These are phyloP conservation scores for Fragum sueziense DNA, from an alignment of 2,888 invertebrate species.

Conservation along the genomic window DNA sequence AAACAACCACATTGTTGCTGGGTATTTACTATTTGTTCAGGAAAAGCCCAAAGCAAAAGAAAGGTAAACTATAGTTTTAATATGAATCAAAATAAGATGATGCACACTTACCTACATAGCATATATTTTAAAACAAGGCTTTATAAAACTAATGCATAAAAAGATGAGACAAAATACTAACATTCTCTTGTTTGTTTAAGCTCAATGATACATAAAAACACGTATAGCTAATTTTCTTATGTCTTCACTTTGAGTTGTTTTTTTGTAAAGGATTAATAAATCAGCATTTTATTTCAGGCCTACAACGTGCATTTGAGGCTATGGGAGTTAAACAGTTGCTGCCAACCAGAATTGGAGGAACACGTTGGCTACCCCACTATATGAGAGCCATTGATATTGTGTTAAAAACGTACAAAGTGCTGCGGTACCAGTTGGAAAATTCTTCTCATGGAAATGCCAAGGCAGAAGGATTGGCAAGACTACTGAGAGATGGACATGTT, in stretches of 20 bases:
- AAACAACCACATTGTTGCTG: neutral
- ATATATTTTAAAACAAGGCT: neutral
- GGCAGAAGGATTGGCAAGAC: conserved; percentile 18
- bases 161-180: neutral
- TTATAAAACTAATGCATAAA: neutral
- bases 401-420: conserved; percentile 5
- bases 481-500: neutral
- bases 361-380: conserved; percentile 3
- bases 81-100: neutral
- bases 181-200: neutral
- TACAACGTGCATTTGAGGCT: neutral
- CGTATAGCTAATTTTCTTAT: no score
- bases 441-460: conserved; percentile 1
- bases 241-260: no score
- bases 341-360: neutral
- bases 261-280: neutral
- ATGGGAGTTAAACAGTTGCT: neutral
- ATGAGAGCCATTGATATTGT: conserved; percentile 7
- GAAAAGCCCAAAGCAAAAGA: conserved; percentile 1
- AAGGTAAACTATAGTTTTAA: neutral
- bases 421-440: conserved; percentile 1
- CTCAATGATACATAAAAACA: neutral
- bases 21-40: neutral
- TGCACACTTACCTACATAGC: neutral
- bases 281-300: neutral